Conservation (phyloP, 2,113 vertebrate genomes). For the Gopherus evgoodei region DNA sequence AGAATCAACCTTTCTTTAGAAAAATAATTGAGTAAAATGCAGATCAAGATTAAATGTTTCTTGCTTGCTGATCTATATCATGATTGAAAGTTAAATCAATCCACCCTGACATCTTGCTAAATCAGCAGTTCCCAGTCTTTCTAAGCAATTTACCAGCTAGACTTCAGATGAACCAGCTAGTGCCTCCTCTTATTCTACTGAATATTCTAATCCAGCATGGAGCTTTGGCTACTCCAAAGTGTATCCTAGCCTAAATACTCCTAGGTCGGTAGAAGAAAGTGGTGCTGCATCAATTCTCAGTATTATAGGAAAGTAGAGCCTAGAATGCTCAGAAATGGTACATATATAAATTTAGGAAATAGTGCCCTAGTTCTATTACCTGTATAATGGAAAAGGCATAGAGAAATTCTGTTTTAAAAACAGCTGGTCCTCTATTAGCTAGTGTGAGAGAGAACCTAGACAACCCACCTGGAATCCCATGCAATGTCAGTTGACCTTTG, state of each 20-base stretch:
- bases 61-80: constrained; percentile 53
- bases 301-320: not conserved
- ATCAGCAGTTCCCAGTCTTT: not conserved
- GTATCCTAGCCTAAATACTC: not conserved
- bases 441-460: no score
- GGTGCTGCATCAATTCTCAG: not conserved
- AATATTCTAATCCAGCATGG: not conserved
- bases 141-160: not conserved
- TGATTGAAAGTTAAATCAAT: constrained; percentile 55
- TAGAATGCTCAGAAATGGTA: not conserved
- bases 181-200: not conserved
- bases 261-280: no score
- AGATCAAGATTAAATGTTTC: constrained; percentile 57
- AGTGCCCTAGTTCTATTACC: not conserved
- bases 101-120: not conserved
- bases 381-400: not conserved
- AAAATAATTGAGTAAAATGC: constrained; percentile 27
- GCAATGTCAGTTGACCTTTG: not conserved
- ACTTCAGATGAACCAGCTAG: not conserved
- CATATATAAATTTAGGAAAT: not conserved
- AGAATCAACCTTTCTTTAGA: constrained; percentile 14
- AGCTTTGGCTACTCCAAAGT: not conserved
- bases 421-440: no score
- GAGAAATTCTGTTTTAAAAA: not conserved
- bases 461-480: not conserved